Evolutionary conservation across 1,140 invertebrate species (phyloP).

Genomic region (Druon quercuslanigerum): DNA sequence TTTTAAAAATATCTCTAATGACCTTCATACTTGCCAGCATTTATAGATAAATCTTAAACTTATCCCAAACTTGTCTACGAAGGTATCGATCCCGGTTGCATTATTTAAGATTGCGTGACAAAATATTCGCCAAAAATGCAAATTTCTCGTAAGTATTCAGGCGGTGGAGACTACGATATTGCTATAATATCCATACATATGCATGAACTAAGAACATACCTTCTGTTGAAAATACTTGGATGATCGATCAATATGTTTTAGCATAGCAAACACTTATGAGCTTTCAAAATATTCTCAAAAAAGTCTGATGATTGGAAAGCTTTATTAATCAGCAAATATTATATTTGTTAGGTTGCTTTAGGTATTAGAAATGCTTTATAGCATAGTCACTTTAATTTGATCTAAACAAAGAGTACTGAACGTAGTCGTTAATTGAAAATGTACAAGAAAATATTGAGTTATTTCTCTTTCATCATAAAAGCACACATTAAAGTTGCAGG

Average conservation of each 20-base stretch:
- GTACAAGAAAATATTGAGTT: slow-evolving; percentile 16
- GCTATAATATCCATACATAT: slow-evolving; percentile 58
- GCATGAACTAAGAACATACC: slow-evolving; percentile 53
- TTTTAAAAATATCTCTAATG: not conserved
- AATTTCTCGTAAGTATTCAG: slow-evolving; percentile 54
- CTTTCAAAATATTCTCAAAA: too few relatives aligned
- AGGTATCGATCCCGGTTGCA: slow-evolving; percentile 53
- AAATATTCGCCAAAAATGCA: slow-evolving; percentile 58
- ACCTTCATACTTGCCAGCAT: not conserved
- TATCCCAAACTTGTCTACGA: slow-evolving; percentile 36
- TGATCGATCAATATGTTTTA: slow-evolving; percentile 28
- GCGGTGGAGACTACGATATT: slow-evolving; percentile 52
- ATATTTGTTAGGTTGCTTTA: too few relatives aligned
- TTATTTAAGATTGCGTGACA: slow-evolving; percentile 56
- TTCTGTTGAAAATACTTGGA: slow-evolving; percentile 50
- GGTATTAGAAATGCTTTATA: too few relatives aligned
- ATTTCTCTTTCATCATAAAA: slow-evolving; percentile 2
- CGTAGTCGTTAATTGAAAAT: slow-evolving; percentile 5
- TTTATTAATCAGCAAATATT: too few relatives aligned
- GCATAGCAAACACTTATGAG: slow-evolving; percentile 6
- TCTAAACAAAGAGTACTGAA: not conserved
- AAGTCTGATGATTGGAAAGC: too few relatives aligned
- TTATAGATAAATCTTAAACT: slow-evolving; percentile 3
- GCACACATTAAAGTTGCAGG: slow-evolving; percentile 24
- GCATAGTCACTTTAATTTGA: too few relatives aligned